Percentiles rank a stretch among this genome's conserved stretches.
Evolutionary conservation across 2,888 invertebrate genomes (phyloP).

Genomic region (Daptonema setosum): DNA sequence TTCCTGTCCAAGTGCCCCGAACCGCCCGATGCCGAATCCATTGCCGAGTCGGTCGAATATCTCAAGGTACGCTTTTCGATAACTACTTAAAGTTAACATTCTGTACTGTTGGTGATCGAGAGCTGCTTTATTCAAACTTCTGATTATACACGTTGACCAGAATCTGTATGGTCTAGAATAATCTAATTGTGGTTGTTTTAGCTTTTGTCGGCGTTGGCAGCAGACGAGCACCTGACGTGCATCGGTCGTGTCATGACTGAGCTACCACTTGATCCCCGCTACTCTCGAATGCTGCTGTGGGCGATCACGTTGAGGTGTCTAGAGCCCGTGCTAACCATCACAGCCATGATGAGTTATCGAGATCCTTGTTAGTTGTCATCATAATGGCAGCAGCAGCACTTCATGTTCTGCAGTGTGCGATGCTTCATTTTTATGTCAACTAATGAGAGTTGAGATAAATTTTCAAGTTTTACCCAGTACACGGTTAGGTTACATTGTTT

Average conservation of each 20-base stretch:
- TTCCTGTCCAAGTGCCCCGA: not conserved
- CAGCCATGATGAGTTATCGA: slow-evolving; percentile 56
- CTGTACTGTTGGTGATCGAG: no score
- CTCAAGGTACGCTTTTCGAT: not conserved
- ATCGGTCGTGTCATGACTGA: slow-evolving; percentile 71
- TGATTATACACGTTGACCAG: no score
- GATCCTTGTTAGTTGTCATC: slow-evolving; percentile 38
- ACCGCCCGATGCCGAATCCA: not conserved
- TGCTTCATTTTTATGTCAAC: no score
- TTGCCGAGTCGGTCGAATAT: not conserved
- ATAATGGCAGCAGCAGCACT: no score
- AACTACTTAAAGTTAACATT: no score
- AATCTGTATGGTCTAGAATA: no score
- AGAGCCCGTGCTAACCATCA: slow-evolving; percentile 72
- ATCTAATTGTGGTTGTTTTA: no score
- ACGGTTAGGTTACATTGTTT: not conserved
- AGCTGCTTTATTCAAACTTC: no score
- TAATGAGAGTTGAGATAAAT: no score
- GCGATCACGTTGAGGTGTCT: slow-evolving; percentile 70
- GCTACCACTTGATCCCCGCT: slow-evolving; percentile 66
- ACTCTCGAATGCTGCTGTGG: slow-evolving; percentile 74
- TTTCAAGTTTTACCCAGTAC: no score
- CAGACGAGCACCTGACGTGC: slow-evolving; percentile 62
- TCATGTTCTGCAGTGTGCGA: no score
- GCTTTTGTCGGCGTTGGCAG: slow-evolving; percentile 49